Evolutionary conservation across 2,797 vertebrate genomes (phyloP).

Genomic region (Sparidentex hasta): DNA sequence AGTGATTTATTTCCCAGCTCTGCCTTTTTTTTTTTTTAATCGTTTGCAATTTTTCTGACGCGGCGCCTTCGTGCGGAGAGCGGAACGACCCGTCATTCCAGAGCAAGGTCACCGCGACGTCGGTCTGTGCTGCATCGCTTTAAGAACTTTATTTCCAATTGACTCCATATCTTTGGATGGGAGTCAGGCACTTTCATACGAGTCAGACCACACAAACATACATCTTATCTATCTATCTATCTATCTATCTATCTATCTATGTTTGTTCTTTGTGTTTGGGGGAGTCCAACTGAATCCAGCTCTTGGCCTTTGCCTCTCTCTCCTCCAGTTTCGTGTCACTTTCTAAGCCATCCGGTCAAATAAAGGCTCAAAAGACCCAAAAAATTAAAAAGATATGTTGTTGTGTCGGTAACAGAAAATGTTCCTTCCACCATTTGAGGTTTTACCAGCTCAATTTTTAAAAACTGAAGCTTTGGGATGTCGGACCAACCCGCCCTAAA

Average conservation of each 20-base stretch:
- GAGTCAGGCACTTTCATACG: slow-evolving; percentile 1
- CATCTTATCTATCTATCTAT: neutral
- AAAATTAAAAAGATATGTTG: no score
- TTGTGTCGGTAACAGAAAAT: no score
- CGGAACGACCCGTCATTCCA: slow-evolving; percentile 42
- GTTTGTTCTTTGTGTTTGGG: neutral
- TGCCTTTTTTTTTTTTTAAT: neutral
- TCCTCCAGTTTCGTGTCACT: no score
- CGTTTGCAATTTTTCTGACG: slow-evolving; percentile 30
- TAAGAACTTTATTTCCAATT: neutral
- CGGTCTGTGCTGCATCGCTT: slow-evolving; percentile 3
- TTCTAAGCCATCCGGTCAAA: no score
- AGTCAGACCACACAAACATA: neutral
- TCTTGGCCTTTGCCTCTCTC: no score
- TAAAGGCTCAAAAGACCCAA: no score
- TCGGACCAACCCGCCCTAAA: no score
- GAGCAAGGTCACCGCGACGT: slow-evolving; percentile 44
- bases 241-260: neutral
- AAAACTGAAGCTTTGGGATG: no score
- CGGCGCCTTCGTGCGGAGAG: slow-evolving; percentile 20
- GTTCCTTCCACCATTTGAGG: neutral
- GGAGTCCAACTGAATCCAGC: no score
- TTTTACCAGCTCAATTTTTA: neutral
- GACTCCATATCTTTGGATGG: neutral
- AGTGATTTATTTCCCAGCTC: slow-evolving; percentile 63